Base-by-base conservation (phyloP, 1,140 invertebrate species). In the Philotrypesis tridentata region DNA sequence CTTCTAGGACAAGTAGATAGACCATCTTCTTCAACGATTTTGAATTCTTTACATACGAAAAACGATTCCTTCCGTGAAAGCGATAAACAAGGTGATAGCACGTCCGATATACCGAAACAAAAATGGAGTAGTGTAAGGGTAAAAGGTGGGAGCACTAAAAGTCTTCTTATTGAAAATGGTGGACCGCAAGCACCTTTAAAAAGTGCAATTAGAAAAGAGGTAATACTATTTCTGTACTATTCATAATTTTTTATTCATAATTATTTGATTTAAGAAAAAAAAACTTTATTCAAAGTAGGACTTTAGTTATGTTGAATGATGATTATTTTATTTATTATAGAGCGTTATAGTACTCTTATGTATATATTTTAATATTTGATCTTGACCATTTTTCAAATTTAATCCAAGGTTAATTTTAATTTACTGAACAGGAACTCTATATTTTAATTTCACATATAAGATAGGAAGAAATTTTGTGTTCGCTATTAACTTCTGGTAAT, bases 101-200 rank as follows among this genome's bases (percentile, higher is more conserved):
- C 85, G 17, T 85, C 84, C 14, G 86, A 90, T 17, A 79, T 85
- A 23, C 85, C 90, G 23, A 88, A 88, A 55, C 91, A 92, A 70
- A 87, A 86, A 21, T 92, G 91, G 91, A 92, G 90, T 84, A 92
- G 91, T 83, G 89, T 92, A 33, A 85, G 90, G 68, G 86, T 91
- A 33, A 91, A 91, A 76, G 91, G 89, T 67, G 89, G 88, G 37
- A 92, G 91, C 73, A 92, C 90, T 68, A 92, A 91, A 85, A 92
- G 91, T 72, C 85, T 92, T 37, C 83, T 92, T 9, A 76, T 91
- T 77, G 91, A 92, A 78, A 92, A 92, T 82, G 90, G 91, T 17
- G 90, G 90, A 23, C 89, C 89, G 33, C 90, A 91, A 73, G 81
- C 85, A 74, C 80, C 83, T 14, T 67, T 90, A 21, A 91, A 91